Evolutionary conservation across 2,888 invertebrate genomes (phyloP), one percentile per base, ranked within the genome.

Genomic region (Galerucella nymphaeae): DNA sequence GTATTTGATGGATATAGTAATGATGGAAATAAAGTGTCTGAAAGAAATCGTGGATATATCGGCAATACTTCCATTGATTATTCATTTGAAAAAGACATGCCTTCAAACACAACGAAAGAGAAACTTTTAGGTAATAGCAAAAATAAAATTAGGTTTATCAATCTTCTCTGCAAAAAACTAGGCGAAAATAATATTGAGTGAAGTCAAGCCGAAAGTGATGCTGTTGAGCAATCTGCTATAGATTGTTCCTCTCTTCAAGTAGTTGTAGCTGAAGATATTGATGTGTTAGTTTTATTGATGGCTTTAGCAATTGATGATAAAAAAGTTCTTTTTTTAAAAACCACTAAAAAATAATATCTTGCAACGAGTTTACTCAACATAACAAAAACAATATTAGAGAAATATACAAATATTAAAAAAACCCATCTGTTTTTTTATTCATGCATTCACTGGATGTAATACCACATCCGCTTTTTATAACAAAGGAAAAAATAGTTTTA

Each of bases 191-290:
- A 6, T 30, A 6, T 30, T 30, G 30, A 30, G 0, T 30, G 30
- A 6, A 30, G 30, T 30, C 30, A 30, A 30, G 30, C 30, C 30
- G 30, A 30, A 30, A 30, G 30, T 30, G 30, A 30, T 30, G 30
- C 30, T 30, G 5, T 30, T 30, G 30, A 6, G 30, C 30, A 30
- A 30, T 30, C 30, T 30, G 30, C 30, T 30, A 30, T 59, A 59
- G 59, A 66, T 66, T 57, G 66, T 66, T 41, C 16, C 66, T 66
- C 57, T 23, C 55, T 41, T 66, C 38, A 55, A 42, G 66, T 66
- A 53, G 55, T 59, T 78, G 75, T 78, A 74, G 76, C 74, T 70
- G 77, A 78, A 50, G 75, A 77, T 50, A 77, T 76, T 70, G 71
- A 76, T 74, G 70, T 75, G 14, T 72, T 75, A 70, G 72, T 78